Evolutionary conservation across 2,888 invertebrate species (phyloP).

Genomic region (Pollenia labialis): DNA sequence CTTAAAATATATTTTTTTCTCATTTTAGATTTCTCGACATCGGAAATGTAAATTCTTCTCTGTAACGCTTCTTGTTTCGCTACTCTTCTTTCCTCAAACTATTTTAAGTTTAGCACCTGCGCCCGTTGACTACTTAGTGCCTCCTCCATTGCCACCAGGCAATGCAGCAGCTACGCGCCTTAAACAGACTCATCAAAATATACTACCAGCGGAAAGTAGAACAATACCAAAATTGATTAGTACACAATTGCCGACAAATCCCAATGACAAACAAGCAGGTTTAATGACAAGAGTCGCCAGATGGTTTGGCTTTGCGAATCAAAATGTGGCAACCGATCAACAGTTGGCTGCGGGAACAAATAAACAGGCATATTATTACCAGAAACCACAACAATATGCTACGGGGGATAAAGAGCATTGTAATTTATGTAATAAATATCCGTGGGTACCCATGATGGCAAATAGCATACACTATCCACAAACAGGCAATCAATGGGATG

Average conservation of each 20-base stretch:
- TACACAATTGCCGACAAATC: constrained; percentile 16
- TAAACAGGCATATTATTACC: constrained; percentile 77
- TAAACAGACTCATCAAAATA: constrained; percentile 56
- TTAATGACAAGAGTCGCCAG: constrained; percentile 83
- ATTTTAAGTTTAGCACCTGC: constrained; percentile 66
- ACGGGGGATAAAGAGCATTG: constrained; percentile 86
- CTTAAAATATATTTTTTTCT: background rate
- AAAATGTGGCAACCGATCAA: constrained; percentile 78
- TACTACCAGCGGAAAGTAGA: constrained; percentile 54
- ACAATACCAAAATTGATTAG: constrained; percentile 61
- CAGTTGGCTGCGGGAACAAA: constrained; percentile 68
- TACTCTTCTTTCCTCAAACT: constrained; percentile 25
- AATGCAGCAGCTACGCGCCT: constrained; percentile 52
- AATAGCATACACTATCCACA: constrained; percentile 76
- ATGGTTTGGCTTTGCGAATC: constrained; percentile 82
- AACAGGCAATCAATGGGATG: constrained; percentile 57
- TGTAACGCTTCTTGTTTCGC: background rate
- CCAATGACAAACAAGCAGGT: constrained; percentile 76
- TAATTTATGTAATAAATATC: constrained; percentile 91
- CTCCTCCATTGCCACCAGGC: constrained; percentile 77
- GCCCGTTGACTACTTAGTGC: constrained; percentile 81
- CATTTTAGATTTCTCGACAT: constrained; percentile 64
- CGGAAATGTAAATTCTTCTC: constrained; percentile 42
- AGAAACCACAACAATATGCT: constrained; percentile 78
- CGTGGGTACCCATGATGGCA: constrained; percentile 90